phyloP scores from a whole-genome alignment of 2,888 invertebrate species.

The Sminthurides aquaticus region DNA sequence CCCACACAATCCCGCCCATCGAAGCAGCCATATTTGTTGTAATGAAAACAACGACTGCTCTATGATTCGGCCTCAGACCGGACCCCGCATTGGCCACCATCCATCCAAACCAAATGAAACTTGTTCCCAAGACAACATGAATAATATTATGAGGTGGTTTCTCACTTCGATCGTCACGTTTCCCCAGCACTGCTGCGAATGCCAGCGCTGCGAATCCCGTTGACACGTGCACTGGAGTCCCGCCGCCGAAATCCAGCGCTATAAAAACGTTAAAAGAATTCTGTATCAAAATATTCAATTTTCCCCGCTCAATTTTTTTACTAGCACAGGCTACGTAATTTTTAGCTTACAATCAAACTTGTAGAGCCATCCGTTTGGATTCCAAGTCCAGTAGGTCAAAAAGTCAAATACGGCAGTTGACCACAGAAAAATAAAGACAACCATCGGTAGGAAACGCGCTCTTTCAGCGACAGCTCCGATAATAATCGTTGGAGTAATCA shows the following conservation, averaged over 20 bases:
- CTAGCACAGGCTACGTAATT: not conserved
- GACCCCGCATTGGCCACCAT: slow-evolving; percentile 34
- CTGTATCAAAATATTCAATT: not conserved
- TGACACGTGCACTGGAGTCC: slow-evolving; percentile 31
- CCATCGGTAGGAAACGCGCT: slow-evolving; percentile 32
- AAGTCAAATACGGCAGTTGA: slow-evolving; percentile 39
- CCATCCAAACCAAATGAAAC: slow-evolving; percentile 36
- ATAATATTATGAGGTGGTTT: slow-evolving; percentile 38
- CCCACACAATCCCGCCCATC: slow-evolving; percentile 35
- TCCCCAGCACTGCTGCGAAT: slow-evolving; percentile 34
- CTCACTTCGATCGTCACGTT: slow-evolving; percentile 28
- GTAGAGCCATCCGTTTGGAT: slow-evolving; percentile 34
- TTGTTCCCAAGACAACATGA: slow-evolving; percentile 25
- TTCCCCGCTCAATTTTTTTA: not conserved
- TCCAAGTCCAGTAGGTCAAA: slow-evolving; percentile 41
- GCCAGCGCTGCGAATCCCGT: slow-evolving; percentile 35
- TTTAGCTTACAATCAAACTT: slow-evolving; percentile 23
- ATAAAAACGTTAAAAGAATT: slow-evolving; percentile 2
- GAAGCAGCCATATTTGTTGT: slow-evolving; percentile 37
- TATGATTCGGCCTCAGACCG: slow-evolving; percentile 26
- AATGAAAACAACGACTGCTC: slow-evolving; percentile 35
- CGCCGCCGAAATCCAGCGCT: slow-evolving; percentile 37
- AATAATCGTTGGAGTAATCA: slow-evolving; percentile 40
- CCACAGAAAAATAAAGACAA: slow-evolving; percentile 40
- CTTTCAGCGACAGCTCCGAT: slow-evolving; percentile 34